Percentiles rank a stretch among this genome's conserved stretches.
Evolutionary conservation across 2,888 invertebrate species (phyloP).

Genomic region (Teleogryllus oceanicus): DNA sequence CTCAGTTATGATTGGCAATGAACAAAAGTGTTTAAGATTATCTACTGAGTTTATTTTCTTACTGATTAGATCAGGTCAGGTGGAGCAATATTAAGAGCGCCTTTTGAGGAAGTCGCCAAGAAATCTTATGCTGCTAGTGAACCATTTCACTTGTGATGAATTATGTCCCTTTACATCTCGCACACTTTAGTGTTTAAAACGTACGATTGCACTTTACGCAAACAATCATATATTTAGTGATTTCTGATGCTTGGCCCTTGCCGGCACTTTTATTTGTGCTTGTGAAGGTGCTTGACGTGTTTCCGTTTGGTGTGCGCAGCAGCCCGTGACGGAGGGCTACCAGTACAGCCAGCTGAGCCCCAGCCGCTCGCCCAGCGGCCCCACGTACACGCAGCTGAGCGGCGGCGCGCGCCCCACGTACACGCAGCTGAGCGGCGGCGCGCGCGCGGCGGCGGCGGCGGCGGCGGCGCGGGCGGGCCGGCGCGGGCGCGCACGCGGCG

Average conservation of each 20-base stretch:
- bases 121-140: no score
- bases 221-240: no score
- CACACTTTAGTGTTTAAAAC: no score
- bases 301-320: conserved; percentile 43
- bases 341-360: conserved; percentile 73
- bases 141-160: background rate
- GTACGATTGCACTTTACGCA: no score
- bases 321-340: conserved; percentile 67
- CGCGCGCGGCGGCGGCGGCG: conserved; percentile 54
- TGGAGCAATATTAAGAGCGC: no score
- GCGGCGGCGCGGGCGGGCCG: conserved; percentile 59
- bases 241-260: background rate
- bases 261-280: background rate
- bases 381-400: conserved; percentile 52
- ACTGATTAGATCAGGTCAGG: no score
- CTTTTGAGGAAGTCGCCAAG: no score
- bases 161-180: no score
- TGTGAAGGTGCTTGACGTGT: background rate
- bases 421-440: conserved; percentile 60
- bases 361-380: conserved; percentile 76
- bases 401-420: conserved; percentile 69
- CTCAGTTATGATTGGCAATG: no score
- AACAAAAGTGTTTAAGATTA: no score
- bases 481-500: conserved; percentile 47
- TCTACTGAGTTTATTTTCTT: no score